Evolutionary conservation across 2,797 vertebrate genomes (phyloP).

Genomic region (Buphagus erythrorhynchus): DNA sequence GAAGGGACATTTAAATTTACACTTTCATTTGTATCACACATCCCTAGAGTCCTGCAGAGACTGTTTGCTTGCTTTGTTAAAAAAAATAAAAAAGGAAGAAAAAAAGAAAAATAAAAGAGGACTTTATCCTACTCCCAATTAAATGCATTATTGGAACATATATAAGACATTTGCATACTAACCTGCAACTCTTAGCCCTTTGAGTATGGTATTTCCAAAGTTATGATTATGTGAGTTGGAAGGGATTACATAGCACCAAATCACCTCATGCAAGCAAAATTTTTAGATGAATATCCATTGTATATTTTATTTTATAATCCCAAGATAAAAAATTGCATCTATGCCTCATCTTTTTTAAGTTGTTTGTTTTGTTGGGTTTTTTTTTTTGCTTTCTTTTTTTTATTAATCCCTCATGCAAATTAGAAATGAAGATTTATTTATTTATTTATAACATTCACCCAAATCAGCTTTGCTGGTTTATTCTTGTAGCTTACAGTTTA

Average conservation of each 20-base stretch:
- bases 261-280: constrained; percentile 68
- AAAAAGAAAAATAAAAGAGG: background rate
- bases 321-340: constrained; percentile 66
- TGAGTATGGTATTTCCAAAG: constrained; percentile 30
- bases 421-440: constrained; percentile 47
- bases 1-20: background rate
- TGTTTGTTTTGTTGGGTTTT: background rate
- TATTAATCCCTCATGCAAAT: constrained; percentile 69
- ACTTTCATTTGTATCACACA: background rate
- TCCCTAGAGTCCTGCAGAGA: background rate
- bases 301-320: constrained; percentile 71
- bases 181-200: background rate
- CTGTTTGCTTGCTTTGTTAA: background rate
- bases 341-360: constrained; percentile 40
- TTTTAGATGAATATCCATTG: constrained; percentile 62
- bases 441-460: constrained; percentile 37
- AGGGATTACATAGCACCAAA: constrained; percentile 51
- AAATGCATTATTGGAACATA: background rate
- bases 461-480: constrained; percentile 71
- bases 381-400: background rate
- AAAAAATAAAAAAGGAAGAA: background rate
- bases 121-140: background rate
- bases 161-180: background rate
- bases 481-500: constrained; percentile 43
- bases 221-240: constrained; percentile 30